These are phyloP conservation scores for Triops longicaudatus DNA, from an alignment of 1,140 invertebrate genomes.

Conservation along the genomic window DNA sequence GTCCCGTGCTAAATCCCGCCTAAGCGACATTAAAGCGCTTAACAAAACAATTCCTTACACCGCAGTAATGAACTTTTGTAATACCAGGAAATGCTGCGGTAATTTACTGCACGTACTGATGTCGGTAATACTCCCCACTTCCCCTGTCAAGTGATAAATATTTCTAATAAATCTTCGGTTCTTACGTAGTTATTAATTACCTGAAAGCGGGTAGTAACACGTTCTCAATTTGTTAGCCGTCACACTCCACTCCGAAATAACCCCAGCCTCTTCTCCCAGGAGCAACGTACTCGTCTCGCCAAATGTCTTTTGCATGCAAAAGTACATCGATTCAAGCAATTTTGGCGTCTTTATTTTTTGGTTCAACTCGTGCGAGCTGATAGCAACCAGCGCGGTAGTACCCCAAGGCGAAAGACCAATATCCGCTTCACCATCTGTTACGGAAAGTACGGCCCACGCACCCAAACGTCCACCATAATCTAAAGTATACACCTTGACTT, in stretches of 20 bases:
- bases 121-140: not conserved
- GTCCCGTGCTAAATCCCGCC: not conserved
- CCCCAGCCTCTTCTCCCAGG: not conserved
- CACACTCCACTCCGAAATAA: not conserved
- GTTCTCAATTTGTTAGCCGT: not conserved
- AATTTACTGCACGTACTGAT: not conserved
- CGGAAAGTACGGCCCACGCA: not conserved
- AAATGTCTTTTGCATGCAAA: slow-evolving; percentile 1
- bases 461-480: not conserved
- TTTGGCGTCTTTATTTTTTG: not conserved
- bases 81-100: not conserved
- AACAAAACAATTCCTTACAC: too few species aligned
- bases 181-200: not conserved
- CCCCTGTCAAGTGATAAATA: not conserved
- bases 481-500: slow-evolving; percentile 3
- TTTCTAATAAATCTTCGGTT: not conserved
- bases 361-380: not conserved
- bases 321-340: not conserved
- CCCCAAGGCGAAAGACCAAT: not conserved
- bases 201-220: not conserved
- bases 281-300: not conserved
- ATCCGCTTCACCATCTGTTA: not conserved
- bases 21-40: not conserved
- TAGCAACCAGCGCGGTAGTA: not conserved
- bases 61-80: not conserved